These are phyloP conservation scores for Cheirogaleus major DNA, from an alignment of 2,797 vertebrate species.

Conservation along the genomic window DNA sequence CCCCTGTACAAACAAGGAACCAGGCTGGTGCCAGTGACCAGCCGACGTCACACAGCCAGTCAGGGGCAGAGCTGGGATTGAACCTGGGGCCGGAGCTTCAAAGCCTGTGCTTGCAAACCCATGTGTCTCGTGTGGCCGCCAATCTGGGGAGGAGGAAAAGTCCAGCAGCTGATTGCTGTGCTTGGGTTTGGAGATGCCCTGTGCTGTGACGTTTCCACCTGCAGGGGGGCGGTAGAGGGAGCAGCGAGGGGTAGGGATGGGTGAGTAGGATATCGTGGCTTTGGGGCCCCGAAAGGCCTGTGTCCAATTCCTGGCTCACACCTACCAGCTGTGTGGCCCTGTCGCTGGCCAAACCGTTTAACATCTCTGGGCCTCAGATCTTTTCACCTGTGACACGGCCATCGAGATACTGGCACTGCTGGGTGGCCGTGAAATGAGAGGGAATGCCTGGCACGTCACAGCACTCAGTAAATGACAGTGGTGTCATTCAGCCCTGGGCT, in stretches of 20 bases:
- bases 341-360: neutral
- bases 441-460: accelerated
- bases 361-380: neutral
- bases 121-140: accelerated
- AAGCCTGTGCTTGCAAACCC: neutral
- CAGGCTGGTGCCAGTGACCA: neutral
- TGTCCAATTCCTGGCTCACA: neutral
- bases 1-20: neutral
- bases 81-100: neutral
- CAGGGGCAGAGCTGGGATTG: neutral
- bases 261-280: neutral
- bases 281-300: neutral
- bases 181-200: too few relatives aligned
- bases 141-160: neutral
- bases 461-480: neutral
- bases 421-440: neutral
- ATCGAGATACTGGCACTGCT: accelerated
- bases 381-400: neutral
- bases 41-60: neutral
- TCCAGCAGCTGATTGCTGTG: neutral
- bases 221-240: neutral
- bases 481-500: neutral
- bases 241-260: neutral
- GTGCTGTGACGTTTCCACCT: neutral
- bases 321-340: neutral